Percentiles rank a stretch among this genome's conserved stretches.
Evolutionary conservation across 2,888 invertebrate species (phyloP).

Genomic region (Leucophenga montana): DNA sequence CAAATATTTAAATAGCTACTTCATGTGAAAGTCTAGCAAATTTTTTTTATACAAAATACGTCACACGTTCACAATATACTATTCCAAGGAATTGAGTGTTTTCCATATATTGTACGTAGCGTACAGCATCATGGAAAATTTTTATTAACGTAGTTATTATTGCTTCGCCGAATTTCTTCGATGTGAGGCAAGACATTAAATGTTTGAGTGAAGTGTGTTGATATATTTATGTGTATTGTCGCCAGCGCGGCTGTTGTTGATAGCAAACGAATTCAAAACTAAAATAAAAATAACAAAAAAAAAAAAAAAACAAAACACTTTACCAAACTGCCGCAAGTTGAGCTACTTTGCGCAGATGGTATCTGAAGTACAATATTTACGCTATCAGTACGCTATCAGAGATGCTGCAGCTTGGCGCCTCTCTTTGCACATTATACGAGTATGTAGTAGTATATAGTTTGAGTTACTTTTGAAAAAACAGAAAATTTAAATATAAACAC

Average conservation of each 20-base stretch:
- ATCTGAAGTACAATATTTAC: too few relatives aligned
- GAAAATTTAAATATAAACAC: too few relatives aligned
- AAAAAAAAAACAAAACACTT: too few relatives aligned
- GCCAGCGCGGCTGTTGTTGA: conserved; percentile 39
- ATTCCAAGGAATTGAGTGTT: conserved; percentile 27
- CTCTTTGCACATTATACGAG: too few relatives aligned
- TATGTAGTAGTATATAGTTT: not conserved
- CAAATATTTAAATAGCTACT: conserved; percentile 35
- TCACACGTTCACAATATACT: conserved; percentile 29
- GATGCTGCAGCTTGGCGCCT: too few relatives aligned
- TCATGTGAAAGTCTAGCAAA: too few relatives aligned
- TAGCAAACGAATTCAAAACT: not conserved
- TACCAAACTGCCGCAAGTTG: not conserved
- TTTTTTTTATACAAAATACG: conserved; percentile 39
- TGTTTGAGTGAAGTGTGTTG: conserved; percentile 35
- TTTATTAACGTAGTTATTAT: conserved; percentile 30
- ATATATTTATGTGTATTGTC: conserved; percentile 27
- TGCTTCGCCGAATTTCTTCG: conserved; percentile 1
- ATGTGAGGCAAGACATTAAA: too few relatives aligned
- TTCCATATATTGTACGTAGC: not conserved
- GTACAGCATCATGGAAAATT: conserved; percentile 50
- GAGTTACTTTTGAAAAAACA: too few relatives aligned
- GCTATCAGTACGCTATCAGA: too few relatives aligned
- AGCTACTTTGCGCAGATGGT: conserved; percentile 25
- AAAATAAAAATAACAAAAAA: not conserved